Evolutionary conservation across 2,113 vertebrate species (phyloP), one percentile per base, ranked within the genome.

Genomic region (Mionectes macconnelli): DNA sequence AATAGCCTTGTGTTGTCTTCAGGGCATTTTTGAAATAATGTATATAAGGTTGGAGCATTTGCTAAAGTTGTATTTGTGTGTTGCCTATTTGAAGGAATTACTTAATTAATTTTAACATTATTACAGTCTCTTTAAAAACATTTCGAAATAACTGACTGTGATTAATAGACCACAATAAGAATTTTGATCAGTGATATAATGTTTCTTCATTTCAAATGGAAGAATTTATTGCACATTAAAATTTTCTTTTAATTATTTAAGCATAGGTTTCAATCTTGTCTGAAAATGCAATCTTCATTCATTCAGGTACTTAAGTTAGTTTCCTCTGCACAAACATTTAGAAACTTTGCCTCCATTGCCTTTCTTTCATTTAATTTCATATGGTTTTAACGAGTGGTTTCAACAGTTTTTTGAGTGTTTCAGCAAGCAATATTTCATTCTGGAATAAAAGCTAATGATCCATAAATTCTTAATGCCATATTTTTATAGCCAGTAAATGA

Each of bases 401-500:
- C 93, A 94, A 66, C 72, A 96, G 82, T 96, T 97, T 97, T 97
- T 95, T 96, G 53, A 91, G 95, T 95, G 74, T 96, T 97, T 93
- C 96, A 92, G 89, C 97, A 89, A 95, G 95, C 96, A 96, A 98
- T 98, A 98, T 98, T 98, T 98, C 97, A 98, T 96, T 95, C 95
- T 90, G 84, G 96, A 97, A 97, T 97, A 97, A 97, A 97, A 98
- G 96, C 90, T 98, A 98, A 98, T 98, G 98, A 98, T 97, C 98
- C 98, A 97, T 98, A 98, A 98, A 98, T 98, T 98, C 97, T 97
- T 98, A 98, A 98, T 98, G 98, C 94, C 97, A 98, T 98, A 98
- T 97, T 98, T 98, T 98, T 98, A 98, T 98, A 97, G 98, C 97
- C 89, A 97, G 94, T 98, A 98, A 98, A 98, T 98, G 98, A 98